These are phyloP conservation scores for Tetranychus piercei DNA, from an alignment of 2,888 invertebrate species.

Conservation along the genomic window DNA sequence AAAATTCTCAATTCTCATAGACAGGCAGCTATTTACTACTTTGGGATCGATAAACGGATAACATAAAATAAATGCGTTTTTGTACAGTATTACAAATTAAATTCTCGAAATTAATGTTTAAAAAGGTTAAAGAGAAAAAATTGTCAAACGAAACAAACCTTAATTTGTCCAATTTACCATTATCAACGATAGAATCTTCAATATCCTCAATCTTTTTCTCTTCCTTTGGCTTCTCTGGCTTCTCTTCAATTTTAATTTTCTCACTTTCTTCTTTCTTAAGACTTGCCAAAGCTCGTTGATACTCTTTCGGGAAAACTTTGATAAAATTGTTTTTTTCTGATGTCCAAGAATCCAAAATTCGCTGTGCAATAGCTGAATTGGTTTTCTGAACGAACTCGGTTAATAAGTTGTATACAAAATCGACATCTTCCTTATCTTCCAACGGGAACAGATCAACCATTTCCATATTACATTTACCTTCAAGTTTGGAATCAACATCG, in stretches of 20 bases:
- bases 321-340: conserved; percentile 56
- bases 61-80: background rate
- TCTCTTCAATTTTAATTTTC: conserved; percentile 37
- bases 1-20: background rate
- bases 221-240: background rate
- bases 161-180: conserved; percentile 42
- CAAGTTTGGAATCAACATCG: conserved; percentile 45
- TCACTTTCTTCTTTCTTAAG: conserved; percentile 53
- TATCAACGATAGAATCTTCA: conserved; percentile 40
- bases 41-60: background rate
- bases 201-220: conserved; percentile 25
- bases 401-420: conserved; percentile 53
- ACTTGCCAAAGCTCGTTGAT: conserved; percentile 59
- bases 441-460: conserved; percentile 77
- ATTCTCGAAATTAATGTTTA: background rate
- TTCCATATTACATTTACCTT: conserved; percentile 58
- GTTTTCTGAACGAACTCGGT: conserved; percentile 71
- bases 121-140: background rate
- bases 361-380: conserved; percentile 61
- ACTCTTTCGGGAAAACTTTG: conserved; percentile 94
- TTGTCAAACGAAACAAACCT: background rate
- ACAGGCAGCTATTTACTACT: background rate
- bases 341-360: conserved; percentile 61
- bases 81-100: background rate
- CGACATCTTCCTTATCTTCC: conserved; percentile 55